Base-by-base conservation (phyloP, 2,113 vertebrate genomes). In the Nansenia antarctica region DNA sequence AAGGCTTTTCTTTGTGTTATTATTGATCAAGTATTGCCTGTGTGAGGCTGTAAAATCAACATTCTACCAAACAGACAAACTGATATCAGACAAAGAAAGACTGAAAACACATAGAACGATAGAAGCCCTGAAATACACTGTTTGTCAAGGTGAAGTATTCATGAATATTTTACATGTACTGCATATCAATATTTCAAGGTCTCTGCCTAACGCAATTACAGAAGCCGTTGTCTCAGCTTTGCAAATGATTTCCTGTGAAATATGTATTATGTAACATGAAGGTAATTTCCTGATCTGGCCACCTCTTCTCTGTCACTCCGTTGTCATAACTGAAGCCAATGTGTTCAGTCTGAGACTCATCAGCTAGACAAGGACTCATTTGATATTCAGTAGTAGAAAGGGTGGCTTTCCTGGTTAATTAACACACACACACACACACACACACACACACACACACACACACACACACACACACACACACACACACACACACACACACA, bases 381-480 rank as follows among this genome's bases (percentile, higher is more conserved):
- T 61, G 47, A 29, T 4, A 60, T 37, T 45, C 52, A 64, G 39
- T 11, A 42, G 39, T 53, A 61, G 18, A 61, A 68, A 62, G n/a
- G 52, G 61, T 14, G 39, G 24, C 52, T 49, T 34, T 49, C 31
- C 9, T 54, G 26, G 39, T 65, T 79, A 71, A 71, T 72, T 69
- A 79, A 65, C 61, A 47, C n/a, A 64, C 12, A 68, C 74, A 53
- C 71, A 59, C 31, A 52, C 31, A 52, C 14, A 70, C n/a, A 64
- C 12, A 68, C 74, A 53, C 71, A 59, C 31, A 52, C 31, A 52
- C 14, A 70, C n/a, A 64, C 12, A 68, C 74, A 53, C 71, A 59
- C 31, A 52, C 31, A 52, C 14, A 70, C n/a, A 64, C 12, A 68
- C 74, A 53, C 71, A 59, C 31, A 52, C 31, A 52, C 14, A 70